phyloP scores from a whole-genome alignment of 2,113 vertebrate genomes.

The Triplophysa dalaica region DNA sequence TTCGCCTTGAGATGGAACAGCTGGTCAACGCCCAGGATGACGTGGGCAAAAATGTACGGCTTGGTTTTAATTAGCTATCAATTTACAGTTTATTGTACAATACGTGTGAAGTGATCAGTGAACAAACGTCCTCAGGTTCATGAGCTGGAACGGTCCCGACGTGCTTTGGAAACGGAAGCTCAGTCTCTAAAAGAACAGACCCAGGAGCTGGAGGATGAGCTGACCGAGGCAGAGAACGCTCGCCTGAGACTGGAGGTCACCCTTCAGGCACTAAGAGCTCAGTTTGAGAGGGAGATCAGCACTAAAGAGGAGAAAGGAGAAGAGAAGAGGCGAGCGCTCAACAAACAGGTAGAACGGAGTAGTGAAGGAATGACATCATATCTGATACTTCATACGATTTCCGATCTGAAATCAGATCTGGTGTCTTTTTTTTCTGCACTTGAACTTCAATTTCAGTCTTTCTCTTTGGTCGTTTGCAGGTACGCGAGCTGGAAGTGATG shows the following conservation, averaged over 20 bases:
- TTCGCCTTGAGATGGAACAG: conserved; percentile 85
- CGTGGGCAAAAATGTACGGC: conserved; percentile 85
- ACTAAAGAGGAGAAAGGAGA: conserved; percentile 77
- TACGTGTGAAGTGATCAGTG: too few species aligned
- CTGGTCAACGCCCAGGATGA: conserved; percentile 89
- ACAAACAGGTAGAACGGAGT: conserved; percentile 73
- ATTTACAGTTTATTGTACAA: too few species aligned
- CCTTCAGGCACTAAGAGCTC: conserved; percentile 77
- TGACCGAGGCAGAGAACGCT: conserved; percentile 64
- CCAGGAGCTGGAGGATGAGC: conserved; percentile 73
- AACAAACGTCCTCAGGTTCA: conserved; percentile 75
- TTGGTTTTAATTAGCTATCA: neutral
- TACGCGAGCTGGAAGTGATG: conserved; percentile 82
- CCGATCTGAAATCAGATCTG: too few species aligned
- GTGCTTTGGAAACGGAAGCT: conserved; percentile 79
- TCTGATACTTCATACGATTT: too few species aligned
- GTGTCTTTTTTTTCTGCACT: neutral
- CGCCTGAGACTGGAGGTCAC: conserved; percentile 77
- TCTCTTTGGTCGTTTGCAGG: conserved; percentile 60
- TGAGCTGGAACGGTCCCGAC: conserved; percentile 81
- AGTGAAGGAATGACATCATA: neutral
- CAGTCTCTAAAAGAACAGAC: conserved; percentile 79
- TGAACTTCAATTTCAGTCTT: neutral
- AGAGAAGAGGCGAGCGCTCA: conserved; percentile 78
- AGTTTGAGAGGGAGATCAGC: conserved; percentile 78